phyloP scores from a whole-genome alignment of 2,797 vertebrate genomes.

The Scomberomorus guttatus region DNA sequence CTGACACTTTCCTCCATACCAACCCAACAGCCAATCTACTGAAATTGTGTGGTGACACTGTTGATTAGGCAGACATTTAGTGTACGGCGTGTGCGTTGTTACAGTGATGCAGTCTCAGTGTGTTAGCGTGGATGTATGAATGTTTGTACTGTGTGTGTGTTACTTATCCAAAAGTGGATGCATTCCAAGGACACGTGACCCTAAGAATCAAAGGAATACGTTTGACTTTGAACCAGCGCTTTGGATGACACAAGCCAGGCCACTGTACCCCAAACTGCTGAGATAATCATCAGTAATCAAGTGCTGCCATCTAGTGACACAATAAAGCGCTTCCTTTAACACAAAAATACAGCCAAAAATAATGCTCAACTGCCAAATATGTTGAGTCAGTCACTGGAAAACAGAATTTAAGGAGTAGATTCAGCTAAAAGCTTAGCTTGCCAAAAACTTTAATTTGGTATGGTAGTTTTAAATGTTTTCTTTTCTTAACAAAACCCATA shows the following conservation, averaged over 20 bases:
- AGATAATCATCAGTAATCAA: conserved; percentile 52
- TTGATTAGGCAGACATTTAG: conserved; percentile 72
- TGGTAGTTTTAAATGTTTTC: conserved; percentile 27
- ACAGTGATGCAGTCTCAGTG: conserved; percentile 22
- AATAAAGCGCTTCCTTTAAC: neutral
- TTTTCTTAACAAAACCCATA: conserved; percentile 10
- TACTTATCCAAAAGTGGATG: neutral
- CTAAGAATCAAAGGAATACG: conserved; percentile 35
- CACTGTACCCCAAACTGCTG: neutral
- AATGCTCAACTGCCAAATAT: conserved; percentile 4
- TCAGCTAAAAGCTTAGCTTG: conserved; percentile 22
- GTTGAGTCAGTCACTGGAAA: conserved; percentile 19
- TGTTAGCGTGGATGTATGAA: neutral
- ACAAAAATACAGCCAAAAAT: neutral
- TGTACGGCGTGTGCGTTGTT: conserved; percentile 28
- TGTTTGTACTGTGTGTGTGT: conserved; percentile 5
- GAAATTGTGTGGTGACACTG: conserved; percentile 70
- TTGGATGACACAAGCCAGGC: conserved; percentile 26
- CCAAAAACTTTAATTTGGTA: conserved; percentile 33
- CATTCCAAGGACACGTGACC: conserved; percentile 36
- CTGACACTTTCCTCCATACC: conserved; percentile 74
- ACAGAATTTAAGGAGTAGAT: neutral
- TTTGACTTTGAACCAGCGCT: conserved; percentile 59
- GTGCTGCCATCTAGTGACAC: conserved; percentile 78
- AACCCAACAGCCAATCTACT: conserved; percentile 70